A percentile compares a stretch with the other conserved stretches of the same genome.
Evolutionary conservation across 2,888 invertebrate species (phyloP).

Genomic region (Philaethria dido): DNA sequence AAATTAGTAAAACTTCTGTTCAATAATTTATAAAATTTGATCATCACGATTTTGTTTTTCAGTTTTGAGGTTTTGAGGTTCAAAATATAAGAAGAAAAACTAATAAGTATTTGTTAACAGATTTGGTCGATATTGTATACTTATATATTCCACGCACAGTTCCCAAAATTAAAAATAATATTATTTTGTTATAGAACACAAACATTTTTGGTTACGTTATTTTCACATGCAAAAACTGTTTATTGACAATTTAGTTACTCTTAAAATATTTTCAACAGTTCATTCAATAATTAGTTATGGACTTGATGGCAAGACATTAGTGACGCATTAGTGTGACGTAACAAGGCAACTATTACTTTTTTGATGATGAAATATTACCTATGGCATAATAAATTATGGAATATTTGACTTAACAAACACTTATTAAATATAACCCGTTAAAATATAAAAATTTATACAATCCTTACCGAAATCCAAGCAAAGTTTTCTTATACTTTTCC

Average conservation of each 20-base stretch:
- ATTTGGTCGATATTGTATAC: no score
- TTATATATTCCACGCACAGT: no score
- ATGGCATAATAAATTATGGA: conserved; percentile 4
- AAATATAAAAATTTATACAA: not conserved
- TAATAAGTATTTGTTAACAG: no score
- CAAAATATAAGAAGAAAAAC: no score
- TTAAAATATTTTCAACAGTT: conserved; percentile 15
- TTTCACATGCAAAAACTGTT: not conserved
- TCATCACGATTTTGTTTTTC: not conserved
- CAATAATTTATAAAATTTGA: no score
- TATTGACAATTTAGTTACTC: conserved; percentile 6
- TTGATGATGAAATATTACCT: conserved; percentile 1
- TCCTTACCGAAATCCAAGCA: conserved; percentile 67
- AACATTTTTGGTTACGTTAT: not conserved
- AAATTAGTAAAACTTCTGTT: no score
- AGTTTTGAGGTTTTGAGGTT: not conserved
- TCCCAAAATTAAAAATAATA: not conserved
- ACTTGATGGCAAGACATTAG: conserved; percentile 29
- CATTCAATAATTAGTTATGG: conserved; percentile 28
- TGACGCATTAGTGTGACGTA: conserved; percentile 25
- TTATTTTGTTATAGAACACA: not conserved
- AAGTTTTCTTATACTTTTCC: conserved; percentile 77
- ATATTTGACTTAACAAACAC: not conserved
- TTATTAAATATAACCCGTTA: not conserved
- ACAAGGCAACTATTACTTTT: conserved; percentile 5